phyloP scores from a whole-genome alignment of 2,888 invertebrate species.

The Catonia carolina region DNA sequence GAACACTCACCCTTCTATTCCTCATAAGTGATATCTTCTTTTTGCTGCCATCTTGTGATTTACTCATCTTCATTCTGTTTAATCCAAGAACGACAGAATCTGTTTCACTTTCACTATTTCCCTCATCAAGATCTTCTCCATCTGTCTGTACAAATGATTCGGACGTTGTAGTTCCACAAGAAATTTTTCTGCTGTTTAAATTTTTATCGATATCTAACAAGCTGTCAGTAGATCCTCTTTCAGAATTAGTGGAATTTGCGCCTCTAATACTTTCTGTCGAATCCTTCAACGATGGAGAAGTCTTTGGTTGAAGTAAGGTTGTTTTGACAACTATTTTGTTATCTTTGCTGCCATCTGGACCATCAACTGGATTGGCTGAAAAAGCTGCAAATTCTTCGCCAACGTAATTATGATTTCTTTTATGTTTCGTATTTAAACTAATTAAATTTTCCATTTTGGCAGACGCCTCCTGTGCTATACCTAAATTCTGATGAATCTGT shows the following conservation, averaged over 20 bases:
- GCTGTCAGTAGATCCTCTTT: slow-evolving; percentile 33
- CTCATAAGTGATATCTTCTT: slow-evolving; percentile 31
- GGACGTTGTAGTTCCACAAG: slow-evolving; percentile 29
- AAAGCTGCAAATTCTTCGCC: too few relatives aligned
- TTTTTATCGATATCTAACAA: slow-evolving; percentile 31
- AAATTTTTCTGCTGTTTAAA: slow-evolving; percentile 25
- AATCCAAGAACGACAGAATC: slow-evolving; percentile 22
- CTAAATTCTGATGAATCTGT: slow-evolving; percentile 8
- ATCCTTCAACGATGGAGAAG: slow-evolving; percentile 5
- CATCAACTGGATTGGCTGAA: too few relatives aligned
- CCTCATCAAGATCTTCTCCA: slow-evolving; percentile 25
- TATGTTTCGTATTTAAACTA: not conserved
- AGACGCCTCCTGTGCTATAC: slow-evolving; percentile 11
- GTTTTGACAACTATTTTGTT: not conserved
- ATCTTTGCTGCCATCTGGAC: too few relatives aligned
- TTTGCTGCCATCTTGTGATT: slow-evolving; percentile 20
- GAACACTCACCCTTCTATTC: slow-evolving; percentile 33
- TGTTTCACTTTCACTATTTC: slow-evolving; percentile 23
- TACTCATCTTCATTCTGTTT: slow-evolving; percentile 13
- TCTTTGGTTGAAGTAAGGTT: not conserved
- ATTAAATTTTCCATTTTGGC: slow-evolving; percentile 3
- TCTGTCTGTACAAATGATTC: slow-evolving; percentile 29
- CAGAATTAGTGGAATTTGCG: slow-evolving; percentile 20
- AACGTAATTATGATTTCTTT: not conserved
- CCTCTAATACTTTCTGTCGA: slow-evolving; percentile 2